A percentile compares a stretch with the other conserved stretches of the same genome.
Evolutionary conservation across 2,113 vertebrate genomes (phyloP).

Genomic region (Scartelaos histophorus): DNA sequence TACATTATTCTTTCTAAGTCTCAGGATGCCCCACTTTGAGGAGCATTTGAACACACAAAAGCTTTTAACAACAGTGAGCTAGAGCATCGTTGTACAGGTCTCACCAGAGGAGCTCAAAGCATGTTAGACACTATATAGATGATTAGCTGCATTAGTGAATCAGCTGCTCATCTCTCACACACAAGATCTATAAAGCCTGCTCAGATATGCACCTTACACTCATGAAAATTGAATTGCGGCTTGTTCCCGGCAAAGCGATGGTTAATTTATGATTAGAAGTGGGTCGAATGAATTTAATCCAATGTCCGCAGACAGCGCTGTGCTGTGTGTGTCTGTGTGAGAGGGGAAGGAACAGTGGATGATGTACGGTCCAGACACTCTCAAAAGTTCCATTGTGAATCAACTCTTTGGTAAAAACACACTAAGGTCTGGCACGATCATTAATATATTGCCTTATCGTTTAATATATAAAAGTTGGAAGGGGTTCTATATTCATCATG

Average conservation of each 20-base stretch:
- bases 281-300: conserved; percentile 25
- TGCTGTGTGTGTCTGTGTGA: conserved; percentile 4
- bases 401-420: not conserved
- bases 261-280: conserved; percentile 52
- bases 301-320: conserved; percentile 22
- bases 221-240: conserved; percentile 39
- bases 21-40: not conserved
- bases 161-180: conserved; percentile 49
- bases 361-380: not conserved
- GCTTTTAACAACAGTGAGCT: conserved; percentile 51
- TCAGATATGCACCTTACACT: conserved; percentile 39
- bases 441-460: too few species aligned
- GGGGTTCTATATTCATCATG: too few species aligned
- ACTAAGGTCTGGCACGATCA: too few species aligned
- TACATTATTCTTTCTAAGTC: conserved; percentile 9
- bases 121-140: conserved; percentile 57
- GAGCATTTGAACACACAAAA: conserved; percentile 43
- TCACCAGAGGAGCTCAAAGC: conserved; percentile 43
- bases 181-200: conserved; percentile 32
- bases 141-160: conserved; percentile 67
- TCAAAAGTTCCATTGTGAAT: not conserved
- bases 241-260: conserved; percentile 42
- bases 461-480: too few species aligned
- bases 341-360: not conserved
- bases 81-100: conserved; percentile 27